phyloP scores from a whole-genome alignment of 2,797 vertebrate genomes.

The Streptopelia turtur region DNA sequence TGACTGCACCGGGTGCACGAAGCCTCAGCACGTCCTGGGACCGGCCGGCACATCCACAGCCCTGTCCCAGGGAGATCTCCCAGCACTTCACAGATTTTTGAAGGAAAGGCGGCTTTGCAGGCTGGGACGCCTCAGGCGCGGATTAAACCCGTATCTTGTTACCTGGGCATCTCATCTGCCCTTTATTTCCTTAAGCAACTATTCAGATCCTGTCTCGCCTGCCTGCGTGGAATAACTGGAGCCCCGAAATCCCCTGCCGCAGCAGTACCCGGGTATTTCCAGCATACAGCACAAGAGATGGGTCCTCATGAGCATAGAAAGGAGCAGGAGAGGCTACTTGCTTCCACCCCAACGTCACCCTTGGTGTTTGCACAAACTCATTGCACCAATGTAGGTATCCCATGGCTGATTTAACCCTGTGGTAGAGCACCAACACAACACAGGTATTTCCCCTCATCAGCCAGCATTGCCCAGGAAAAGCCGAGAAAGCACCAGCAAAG shows the following conservation, averaged over 20 bases:
- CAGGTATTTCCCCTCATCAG: background rate
- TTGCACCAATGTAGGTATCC: background rate
- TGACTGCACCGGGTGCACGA: background rate
- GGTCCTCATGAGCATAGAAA: background rate
- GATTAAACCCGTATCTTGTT: background rate
- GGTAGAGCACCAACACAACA: background rate
- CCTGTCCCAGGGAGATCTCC: background rate
- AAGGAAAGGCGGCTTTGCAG: background rate
- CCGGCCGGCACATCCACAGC: accelerated
- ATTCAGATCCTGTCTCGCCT: background rate
- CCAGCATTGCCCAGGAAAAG: background rate
- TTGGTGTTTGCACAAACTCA: background rate
- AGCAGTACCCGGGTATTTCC: accelerated
- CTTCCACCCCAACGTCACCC: background rate
- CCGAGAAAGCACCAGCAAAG: background rate
- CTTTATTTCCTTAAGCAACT: background rate
- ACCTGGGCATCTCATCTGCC: background rate
- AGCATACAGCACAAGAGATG: background rate
- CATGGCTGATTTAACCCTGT: accelerated
- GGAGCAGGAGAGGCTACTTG: background rate
- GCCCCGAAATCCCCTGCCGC: background rate
- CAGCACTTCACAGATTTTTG: background rate
- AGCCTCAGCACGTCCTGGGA: background rate
- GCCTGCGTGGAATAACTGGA: background rate
- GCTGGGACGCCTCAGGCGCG: accelerated